Evolutionary conservation across 2,113 vertebrate genomes (phyloP), one percentile per base, ranked within the genome.

Genomic region (Tursiops truncatus): DNA sequence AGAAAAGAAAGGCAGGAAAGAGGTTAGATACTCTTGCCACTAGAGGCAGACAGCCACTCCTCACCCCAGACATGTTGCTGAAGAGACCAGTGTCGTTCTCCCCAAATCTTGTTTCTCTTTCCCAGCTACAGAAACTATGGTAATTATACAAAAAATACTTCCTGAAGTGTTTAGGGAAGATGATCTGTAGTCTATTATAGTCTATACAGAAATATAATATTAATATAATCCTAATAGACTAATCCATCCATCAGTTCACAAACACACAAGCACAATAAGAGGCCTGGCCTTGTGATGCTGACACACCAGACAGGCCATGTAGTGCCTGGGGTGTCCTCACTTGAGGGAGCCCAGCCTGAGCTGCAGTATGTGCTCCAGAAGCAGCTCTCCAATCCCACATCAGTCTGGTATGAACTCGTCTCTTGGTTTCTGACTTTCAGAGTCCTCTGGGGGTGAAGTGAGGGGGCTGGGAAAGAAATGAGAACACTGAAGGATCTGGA

Each of bases 1-100:
- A 94, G 71, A 96, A 97, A 97, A 60, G 18, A 96, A 36, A 97
- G 80, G 18, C 73, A 87, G 0, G 0, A 92, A 20, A 97, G n/a
- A 86, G 8, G 44, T 97, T 73, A 97, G 67, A 38, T 20, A 60
- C 53, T 67, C 23, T 68, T 8, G 15, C 17, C 26, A n/a, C 15
- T 1, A 83, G 38, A 92, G 41, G 60, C 47, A 68, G 82, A 31
- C 20, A 41, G 41, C n/a, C 12, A 15, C 47, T 33, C 76, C 41
- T 71, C 1, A 73, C 47, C n/a, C 26, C 2, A 47, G 56, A 33
- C 8, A 8, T 17, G 15, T 8, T 1, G 3, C 41, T 79, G 23
- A 91, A 44, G 73, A 82, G 33, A 86, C 15, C 56, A 33, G 41
- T 12, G 26, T 12, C 33, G 25, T 63, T 70, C 90, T 53, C 41